phyloP scores from a whole-genome alignment of 2,113 vertebrate species.

The Xerus inauris region DNA sequence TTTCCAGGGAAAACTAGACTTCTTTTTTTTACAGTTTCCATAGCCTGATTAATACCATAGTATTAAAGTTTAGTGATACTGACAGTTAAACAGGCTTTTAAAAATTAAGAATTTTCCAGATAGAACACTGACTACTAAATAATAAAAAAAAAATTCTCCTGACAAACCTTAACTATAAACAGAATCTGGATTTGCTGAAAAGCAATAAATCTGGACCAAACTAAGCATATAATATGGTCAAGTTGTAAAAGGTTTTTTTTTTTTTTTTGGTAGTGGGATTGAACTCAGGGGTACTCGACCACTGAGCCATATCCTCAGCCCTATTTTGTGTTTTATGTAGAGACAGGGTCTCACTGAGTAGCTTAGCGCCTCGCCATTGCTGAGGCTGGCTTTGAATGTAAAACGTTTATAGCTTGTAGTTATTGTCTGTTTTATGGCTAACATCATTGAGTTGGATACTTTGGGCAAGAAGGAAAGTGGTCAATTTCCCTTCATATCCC shows the following conservation, averaged over 20 bases:
- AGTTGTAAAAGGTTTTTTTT: neutral
- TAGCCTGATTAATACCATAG: conserved; percentile 21
- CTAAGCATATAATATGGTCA: neutral
- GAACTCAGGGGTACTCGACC: no score
- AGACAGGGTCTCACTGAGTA: no score
- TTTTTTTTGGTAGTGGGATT: no score
- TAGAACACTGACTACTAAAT: neutral
- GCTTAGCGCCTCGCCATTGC: no score
- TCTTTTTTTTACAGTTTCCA: conserved; percentile 22
- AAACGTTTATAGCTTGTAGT: neutral
- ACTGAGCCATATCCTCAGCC: no score
- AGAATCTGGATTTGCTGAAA: conserved; percentile 2
- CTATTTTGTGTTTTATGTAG: no score
- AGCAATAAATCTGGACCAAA: conserved; percentile 10
- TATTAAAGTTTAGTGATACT: conserved; percentile 38
- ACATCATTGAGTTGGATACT: neutral
- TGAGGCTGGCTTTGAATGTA: no score
- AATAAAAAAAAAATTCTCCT: conserved; percentile 44
- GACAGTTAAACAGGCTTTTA: conserved; percentile 43
- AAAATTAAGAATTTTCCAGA: conserved; percentile 15
- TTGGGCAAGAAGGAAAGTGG: neutral
- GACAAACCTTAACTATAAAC: neutral
- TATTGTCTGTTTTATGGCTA: neutral
- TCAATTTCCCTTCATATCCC: neutral
- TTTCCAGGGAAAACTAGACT: conserved; percentile 51